These are phyloP conservation scores for Ptychadena robeensis DNA, from an alignment of 2,797 vertebrate genomes.

Conservation along the genomic window DNA sequence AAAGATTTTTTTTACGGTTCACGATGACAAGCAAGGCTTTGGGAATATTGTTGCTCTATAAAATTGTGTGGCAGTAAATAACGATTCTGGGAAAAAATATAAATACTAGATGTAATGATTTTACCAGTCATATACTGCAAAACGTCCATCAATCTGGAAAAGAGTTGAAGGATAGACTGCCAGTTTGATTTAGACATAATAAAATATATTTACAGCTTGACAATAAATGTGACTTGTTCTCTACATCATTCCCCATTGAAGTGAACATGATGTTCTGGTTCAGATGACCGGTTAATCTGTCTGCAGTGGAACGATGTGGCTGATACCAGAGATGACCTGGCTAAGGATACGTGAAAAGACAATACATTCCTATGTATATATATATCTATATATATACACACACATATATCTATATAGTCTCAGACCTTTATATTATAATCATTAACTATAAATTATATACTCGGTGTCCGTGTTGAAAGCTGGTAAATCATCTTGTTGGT, in stretches of 20 bases:
- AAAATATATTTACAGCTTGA: slow-evolving; percentile 68
- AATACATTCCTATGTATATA: not conserved
- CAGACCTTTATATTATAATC: too few relatives aligned
- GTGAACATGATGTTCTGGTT: slow-evolving; percentile 60
- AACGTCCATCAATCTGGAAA: slow-evolving; percentile 48
- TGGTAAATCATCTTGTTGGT: too few relatives aligned
- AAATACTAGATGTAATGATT: slow-evolving; percentile 51
- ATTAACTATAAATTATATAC: too few relatives aligned
- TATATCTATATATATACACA: not conserved
- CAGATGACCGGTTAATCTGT: slow-evolving; percentile 63
- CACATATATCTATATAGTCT: too few relatives aligned
- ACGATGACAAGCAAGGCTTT: not conserved
- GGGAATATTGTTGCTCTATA: slow-evolving; percentile 13
- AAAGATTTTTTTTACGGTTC: not conserved
- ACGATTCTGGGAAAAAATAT: slow-evolving; percentile 47
- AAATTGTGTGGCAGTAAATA: slow-evolving; percentile 41
- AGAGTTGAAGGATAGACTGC: slow-evolving; percentile 55
- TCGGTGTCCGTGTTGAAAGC: too few relatives aligned
- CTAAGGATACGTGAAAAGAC: not conserved
- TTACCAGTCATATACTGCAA: slow-evolving; percentile 42
- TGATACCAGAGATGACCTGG: slow-evolving; percentile 56
- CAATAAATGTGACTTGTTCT: slow-evolving; percentile 62
- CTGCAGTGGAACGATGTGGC: slow-evolving; percentile 57
- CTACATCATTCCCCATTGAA: slow-evolving; percentile 63
- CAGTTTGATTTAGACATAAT: slow-evolving; percentile 70